Evolutionary conservation across 2,113 vertebrate species (phyloP).

Genomic region (Thamnophis sirtalis): DNA sequence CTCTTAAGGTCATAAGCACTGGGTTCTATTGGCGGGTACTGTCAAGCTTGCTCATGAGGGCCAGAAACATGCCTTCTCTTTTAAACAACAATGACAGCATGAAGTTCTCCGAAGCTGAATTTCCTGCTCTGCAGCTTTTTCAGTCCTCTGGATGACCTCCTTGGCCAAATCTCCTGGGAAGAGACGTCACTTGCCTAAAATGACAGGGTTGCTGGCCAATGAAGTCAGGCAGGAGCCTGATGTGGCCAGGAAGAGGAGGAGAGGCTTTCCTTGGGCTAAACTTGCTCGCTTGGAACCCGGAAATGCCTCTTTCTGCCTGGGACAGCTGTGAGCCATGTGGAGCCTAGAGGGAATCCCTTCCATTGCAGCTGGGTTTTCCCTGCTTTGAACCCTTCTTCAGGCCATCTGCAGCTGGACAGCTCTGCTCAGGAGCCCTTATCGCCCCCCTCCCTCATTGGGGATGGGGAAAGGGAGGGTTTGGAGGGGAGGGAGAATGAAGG

Average conservation of each 20-base stretch:
- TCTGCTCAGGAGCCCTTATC: background rate
- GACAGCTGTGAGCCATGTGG: background rate
- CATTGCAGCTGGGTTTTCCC: rapidly evolving
- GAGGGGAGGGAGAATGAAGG: background rate
- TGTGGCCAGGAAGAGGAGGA: rapidly evolving
- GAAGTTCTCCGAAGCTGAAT: background rate
- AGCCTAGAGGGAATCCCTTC: background rate
- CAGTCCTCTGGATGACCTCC: background rate
- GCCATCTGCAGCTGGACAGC: background rate
- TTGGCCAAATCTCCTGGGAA: background rate
- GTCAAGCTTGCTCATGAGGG: background rate
- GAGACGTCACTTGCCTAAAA: background rate
- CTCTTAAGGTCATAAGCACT: background rate
- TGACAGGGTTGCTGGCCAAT: background rate
- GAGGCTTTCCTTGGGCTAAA: background rate
- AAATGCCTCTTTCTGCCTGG: background rate
- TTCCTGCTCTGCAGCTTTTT: background rate
- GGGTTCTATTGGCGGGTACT: background rate
- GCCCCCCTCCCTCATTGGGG: background rate
- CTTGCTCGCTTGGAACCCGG: background rate
- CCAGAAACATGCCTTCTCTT: background rate
- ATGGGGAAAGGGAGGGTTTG: background rate
- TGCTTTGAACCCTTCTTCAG: background rate
- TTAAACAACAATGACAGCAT: background rate
- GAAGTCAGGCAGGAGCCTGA: background rate